phyloP scores from a whole-genome alignment of 2,888 invertebrate genomes.

The Pterostichus madidus region DNA sequence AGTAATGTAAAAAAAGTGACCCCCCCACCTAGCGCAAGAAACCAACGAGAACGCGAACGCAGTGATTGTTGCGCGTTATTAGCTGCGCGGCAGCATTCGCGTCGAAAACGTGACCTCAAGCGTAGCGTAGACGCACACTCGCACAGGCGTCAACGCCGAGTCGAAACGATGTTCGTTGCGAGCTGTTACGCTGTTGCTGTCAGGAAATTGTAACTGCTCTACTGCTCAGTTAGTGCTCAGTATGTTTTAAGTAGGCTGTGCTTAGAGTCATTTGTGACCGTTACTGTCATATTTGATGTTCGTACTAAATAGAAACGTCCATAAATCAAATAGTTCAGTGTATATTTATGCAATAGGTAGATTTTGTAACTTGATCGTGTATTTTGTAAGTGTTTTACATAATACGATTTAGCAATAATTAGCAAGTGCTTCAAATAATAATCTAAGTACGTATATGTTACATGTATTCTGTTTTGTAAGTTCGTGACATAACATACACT shows the following conservation, averaged over 20 bases:
- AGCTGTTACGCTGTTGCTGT: not conserved
- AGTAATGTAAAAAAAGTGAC: constrained; percentile 31
- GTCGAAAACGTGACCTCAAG: not conserved
- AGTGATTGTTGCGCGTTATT: constrained; percentile 6
- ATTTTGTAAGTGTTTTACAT: constrained; percentile 1
- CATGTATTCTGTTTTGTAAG: too few species aligned
- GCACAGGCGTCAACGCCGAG: too few species aligned
- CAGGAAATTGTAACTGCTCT: constrained; percentile 30
- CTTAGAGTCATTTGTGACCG: constrained; percentile 6
- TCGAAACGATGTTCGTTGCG: too few species aligned
- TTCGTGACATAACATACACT: constrained; percentile 15
- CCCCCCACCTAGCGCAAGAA: constrained; percentile 26
- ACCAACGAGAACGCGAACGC: not conserved
- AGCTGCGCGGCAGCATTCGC: constrained; percentile 19
- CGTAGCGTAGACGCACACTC: not conserved
- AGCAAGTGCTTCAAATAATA: constrained; percentile 7
- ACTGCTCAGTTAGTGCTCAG: not conserved
- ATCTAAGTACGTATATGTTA: constrained; percentile 7
- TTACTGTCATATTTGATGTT: not conserved
- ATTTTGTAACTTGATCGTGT: not conserved
- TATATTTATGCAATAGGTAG: not conserved
- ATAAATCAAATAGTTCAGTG: not conserved
- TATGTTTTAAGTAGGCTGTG: constrained; percentile 12
- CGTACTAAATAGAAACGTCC: not conserved
- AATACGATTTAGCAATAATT: constrained; percentile 1